A percentile compares a stretch with the other conserved stretches of the same genome.
Evolutionary conservation across 1,140 invertebrate genomes (phyloP).

Genomic region (Pachypeltis micranthus): DNA sequence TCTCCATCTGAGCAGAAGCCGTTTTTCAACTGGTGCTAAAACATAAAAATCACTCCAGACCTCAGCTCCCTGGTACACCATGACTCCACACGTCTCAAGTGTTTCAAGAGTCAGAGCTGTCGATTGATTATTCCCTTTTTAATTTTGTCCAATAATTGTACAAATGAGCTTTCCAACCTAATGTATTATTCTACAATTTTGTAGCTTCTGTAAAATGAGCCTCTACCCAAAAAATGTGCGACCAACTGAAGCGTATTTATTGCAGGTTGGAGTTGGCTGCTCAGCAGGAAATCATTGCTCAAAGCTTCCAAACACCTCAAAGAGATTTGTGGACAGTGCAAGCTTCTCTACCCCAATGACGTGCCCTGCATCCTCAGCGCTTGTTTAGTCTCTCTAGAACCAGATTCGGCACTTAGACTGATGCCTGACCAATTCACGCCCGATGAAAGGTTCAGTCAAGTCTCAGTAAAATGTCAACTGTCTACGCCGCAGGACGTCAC

Average conservation of each 20-base stretch:
- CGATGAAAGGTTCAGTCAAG: constrained; percentile 79
- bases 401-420: constrained; percentile 81
- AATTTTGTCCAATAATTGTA: no score
- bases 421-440: constrained; percentile 91
- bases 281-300: constrained; percentile 81
- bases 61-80: no score
- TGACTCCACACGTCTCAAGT: no score
- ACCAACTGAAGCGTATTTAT: neutral
- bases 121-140: no score
- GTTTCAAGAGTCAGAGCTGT: no score
- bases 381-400: constrained; percentile 92
- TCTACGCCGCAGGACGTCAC: constrained; percentile 88
- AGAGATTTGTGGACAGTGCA: constrained; percentile 83
- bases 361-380: constrained; percentile 88
- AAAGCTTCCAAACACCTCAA: constrained; percentile 77
- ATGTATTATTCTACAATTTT: no score
- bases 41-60: no score
- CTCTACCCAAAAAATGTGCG: neutral
- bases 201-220: no score
- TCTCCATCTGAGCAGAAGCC: no score
- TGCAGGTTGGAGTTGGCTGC: constrained; percentile 78
- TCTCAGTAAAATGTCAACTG: constrained; percentile 67
- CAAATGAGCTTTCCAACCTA: no score
- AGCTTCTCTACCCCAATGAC: constrained; percentile 61
- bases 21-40: no score